Percentiles rank a stretch among this genome's conserved stretches.
Evolutionary conservation across 2,113 vertebrate species (phyloP).

Genomic region (Pterophyllum scalare): DNA sequence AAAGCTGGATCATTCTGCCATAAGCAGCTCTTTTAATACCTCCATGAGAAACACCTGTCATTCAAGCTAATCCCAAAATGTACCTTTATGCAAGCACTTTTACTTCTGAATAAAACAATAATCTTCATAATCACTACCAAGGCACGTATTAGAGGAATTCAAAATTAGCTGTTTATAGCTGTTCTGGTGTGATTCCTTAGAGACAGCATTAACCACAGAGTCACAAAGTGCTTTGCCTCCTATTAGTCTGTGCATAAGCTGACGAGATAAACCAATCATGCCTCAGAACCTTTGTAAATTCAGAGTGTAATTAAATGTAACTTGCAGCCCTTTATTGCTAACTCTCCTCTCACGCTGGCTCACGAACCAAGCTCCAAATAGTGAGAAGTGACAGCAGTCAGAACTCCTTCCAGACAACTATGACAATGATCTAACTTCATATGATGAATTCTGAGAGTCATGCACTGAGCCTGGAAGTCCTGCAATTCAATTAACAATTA

Average conservation of each 20-base stretch:
- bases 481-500: neutral
- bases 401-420: neutral
- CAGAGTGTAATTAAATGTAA: conserved; percentile 10
- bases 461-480: neutral
- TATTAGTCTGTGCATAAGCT: conserved; percentile 1
- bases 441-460: neutral
- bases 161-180: conserved; percentile 12
- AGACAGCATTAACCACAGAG: conserved; percentile 9
- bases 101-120: conserved; percentile 5
- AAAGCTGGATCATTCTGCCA: conserved; percentile 5
- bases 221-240: conserved; percentile 1
- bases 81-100: neutral
- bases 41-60: neutral
- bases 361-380: neutral
- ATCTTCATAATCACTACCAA: conserved; percentile 19
- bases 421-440: neutral
- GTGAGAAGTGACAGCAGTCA: neutral
- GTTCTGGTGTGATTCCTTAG: neutral
- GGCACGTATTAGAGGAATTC: neutral
- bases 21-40: conserved; percentile 2
- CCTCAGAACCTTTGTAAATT: conserved; percentile 2
- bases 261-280: conserved; percentile 8
- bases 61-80: conserved; percentile 12
- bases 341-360: neutral
- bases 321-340: neutral